Percentiles rank a stretch among this genome's conserved stretches.
Evolutionary conservation across 2,113 vertebrate species (phyloP).

Genomic region (Nothocercus julius): DNA sequence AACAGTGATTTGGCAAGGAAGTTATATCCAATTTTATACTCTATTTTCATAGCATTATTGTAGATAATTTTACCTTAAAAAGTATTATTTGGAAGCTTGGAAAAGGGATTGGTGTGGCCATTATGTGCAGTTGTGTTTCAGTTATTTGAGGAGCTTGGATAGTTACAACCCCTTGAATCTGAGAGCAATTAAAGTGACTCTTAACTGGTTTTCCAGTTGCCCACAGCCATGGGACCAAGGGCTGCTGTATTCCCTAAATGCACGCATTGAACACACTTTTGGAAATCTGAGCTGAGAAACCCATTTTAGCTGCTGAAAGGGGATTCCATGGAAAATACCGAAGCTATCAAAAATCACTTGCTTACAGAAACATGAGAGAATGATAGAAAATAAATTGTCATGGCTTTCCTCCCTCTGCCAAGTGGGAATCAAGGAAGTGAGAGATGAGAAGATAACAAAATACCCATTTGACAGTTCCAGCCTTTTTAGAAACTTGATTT

Average conservation of each 20-base stretch:
- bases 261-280: background rate
- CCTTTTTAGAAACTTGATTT: background rate
- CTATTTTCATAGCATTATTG: background rate
- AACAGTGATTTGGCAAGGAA: background rate
- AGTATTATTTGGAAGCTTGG: background rate
- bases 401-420: background rate
- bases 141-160: background rate
- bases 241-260: background rate
- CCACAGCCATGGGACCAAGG: background rate
- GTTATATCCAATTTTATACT: background rate
- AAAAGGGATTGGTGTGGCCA: background rate
- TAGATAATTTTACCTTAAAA: background rate
- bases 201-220: background rate
- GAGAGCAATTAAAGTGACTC: background rate
- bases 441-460: background rate
- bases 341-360: background rate
- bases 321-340: background rate
- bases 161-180: background rate
- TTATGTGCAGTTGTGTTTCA: background rate
- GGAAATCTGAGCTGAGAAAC: background rate
- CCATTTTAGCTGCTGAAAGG: background rate
- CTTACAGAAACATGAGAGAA: background rate
- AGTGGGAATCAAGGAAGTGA: background rate
- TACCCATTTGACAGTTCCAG: background rate
- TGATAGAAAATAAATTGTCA: background rate